Base-by-base conservation (phyloP, 2,888 invertebrate species). In the Onchidella celtica region DNA sequence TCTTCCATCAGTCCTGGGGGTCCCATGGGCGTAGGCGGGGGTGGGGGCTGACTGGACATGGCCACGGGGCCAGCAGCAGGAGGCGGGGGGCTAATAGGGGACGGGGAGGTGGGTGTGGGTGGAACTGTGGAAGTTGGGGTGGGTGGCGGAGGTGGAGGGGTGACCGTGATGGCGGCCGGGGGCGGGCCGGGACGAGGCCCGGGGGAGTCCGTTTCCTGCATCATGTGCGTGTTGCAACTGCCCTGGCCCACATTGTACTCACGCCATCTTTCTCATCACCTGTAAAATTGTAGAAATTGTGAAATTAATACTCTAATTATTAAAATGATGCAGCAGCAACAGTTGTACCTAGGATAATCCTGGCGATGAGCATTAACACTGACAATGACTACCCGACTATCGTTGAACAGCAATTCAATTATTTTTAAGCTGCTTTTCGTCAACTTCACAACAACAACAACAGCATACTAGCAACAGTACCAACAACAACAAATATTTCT, bases 1-100 rank as follows among this genome's bases (percentile, higher is more conserved):
- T 92, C 92, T 86, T 90, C 91, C 87, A 91, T 88, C 84, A 88
- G 82, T 6, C 66, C 79, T 3, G 72, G 63, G 3, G 65, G 72
- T 3, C 69, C 69, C 61, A 63, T 73, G 21, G 72, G 72, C 1
- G 79, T 65, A 0, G 72, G 63, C 0, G 79, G 79, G 6, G 65
- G 72, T 2, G 36, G 47, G 17, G 61, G n/a, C 47, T 32, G 70
- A 29, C 47, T 40, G 3, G 9, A 61, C 29, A n/a, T n/a, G n/a
- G 38, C 34, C 0, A 29, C 21, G 38, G 61, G 21, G 0, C 72
- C 63, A 0, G 72, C 70, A 1, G 79, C 34, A 6, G 77, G 77
- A 2, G 70, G 68, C 3, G 79, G 47, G 2, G 79, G 47, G 27
- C 72, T 47, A 29, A 59, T 21, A 21, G 79, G 61, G 1, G 72